Percentiles rank a stretch among this genome's conserved stretches.
These are phyloP conservation scores for Siniperca chuatsi DNA, from an alignment of 2,113 vertebrate species.

Conservation along the genomic window DNA sequence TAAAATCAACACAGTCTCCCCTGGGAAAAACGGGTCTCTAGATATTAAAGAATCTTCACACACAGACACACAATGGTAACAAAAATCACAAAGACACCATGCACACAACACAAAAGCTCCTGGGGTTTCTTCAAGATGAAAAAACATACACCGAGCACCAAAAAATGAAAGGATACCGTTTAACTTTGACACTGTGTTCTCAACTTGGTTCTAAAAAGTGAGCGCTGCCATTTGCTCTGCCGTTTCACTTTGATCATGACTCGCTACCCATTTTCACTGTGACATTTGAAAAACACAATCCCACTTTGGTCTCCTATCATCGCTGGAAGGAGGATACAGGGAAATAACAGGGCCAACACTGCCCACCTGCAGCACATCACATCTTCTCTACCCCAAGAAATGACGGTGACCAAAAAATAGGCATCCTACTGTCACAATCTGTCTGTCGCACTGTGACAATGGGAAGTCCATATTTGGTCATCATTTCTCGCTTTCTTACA, in stretches of 20 bases:
- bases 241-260: slow-evolving; percentile 66
- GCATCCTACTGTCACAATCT: slow-evolving; percentile 76
- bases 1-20: not conserved
- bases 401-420: slow-evolving; percentile 70
- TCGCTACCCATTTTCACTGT: slow-evolving; percentile 63
- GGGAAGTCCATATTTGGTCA: slow-evolving; percentile 72
- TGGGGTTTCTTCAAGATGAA: not conserved
- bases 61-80: slow-evolving; percentile 27
- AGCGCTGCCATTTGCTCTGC: slow-evolving; percentile 62
- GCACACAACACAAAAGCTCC: slow-evolving; percentile 11
- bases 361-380: slow-evolving; percentile 67
- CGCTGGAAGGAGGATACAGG: slow-evolving; percentile 46
- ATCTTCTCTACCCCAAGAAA: slow-evolving; percentile 71
- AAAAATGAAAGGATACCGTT: slow-evolving; percentile 52
- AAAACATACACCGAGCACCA: slow-evolving; percentile 1
- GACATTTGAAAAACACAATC: slow-evolving; percentile 73
- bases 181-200: slow-evolving; percentile 65
- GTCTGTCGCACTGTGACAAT: slow-evolving; percentile 52
- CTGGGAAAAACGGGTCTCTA: not conserved
- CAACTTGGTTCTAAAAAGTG: slow-evolving; percentile 58
- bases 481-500: slow-evolving; percentile 54
- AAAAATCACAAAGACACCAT: slow-evolving; percentile 2
- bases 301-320: slow-evolving; percentile 68
- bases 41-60: slow-evolving; percentile 17
- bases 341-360: slow-evolving; percentile 64